phyloP scores from a whole-genome alignment of 92 coral and sea anemone species.

The Porites divaricata region DNA sequence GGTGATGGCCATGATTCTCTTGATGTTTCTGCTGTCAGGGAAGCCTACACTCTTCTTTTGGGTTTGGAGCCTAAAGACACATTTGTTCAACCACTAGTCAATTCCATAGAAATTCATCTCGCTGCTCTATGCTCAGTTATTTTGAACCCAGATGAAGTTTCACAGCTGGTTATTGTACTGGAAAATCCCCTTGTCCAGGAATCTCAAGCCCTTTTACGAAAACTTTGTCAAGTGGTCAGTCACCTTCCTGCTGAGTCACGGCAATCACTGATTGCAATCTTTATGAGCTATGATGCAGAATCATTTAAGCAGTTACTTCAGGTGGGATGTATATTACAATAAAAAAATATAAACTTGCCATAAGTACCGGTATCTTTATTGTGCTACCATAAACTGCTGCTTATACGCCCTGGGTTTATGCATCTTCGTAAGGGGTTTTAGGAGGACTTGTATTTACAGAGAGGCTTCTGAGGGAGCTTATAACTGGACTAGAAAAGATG shows the following conservation, averaged over 20 bases:
- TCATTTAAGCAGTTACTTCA: slow-evolving; percentile 67
- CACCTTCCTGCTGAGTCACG: slow-evolving; percentile 66
- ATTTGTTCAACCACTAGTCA: slow-evolving; percentile 71
- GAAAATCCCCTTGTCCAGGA: slow-evolving; percentile 89
- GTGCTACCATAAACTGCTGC: too few relatives aligned
- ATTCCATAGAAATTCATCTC: slow-evolving; percentile 93
- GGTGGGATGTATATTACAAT: slow-evolving; percentile 47
- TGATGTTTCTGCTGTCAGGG: slow-evolving; percentile 74
- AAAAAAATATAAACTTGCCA: too few relatives aligned
- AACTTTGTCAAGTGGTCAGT: slow-evolving; percentile 73
- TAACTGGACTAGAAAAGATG: too few relatives aligned
- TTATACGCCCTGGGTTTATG: too few relatives aligned
- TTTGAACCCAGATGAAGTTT: slow-evolving; percentile 70
- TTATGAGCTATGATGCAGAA: slow-evolving; percentile 47
- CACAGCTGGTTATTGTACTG: slow-evolving; percentile 78
- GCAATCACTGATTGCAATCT: slow-evolving; percentile 54
- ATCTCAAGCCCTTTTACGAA: slow-evolving; percentile 77
- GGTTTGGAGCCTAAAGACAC: slow-evolving; percentile 80
- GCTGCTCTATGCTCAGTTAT: slow-evolving; percentile 71
- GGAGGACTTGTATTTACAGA: too few relatives aligned
- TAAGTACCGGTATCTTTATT: too few relatives aligned
- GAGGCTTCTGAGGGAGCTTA: too few relatives aligned
- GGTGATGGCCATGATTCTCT: slow-evolving; percentile 45
- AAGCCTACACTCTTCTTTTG: slow-evolving; percentile 80
- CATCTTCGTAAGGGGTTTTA: too few relatives aligned